These are phyloP conservation scores for Monopterus albus DNA, from an alignment of 2,113 vertebrate species.

Conservation along the genomic window DNA sequence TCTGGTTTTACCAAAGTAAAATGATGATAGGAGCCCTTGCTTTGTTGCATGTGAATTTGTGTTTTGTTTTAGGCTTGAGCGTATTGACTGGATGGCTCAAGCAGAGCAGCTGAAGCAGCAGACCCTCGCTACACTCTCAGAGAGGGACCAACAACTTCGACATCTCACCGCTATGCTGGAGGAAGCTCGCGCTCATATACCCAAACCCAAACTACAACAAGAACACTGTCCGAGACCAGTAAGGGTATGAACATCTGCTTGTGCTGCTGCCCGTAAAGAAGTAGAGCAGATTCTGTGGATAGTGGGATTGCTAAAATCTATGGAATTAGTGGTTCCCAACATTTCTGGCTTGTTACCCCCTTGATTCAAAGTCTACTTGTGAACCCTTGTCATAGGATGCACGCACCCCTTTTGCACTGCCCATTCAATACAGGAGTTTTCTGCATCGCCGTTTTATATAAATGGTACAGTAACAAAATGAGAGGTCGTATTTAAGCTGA, in stretches of 20 bases:
- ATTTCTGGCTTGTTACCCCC: too few relatives aligned
- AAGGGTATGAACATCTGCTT: neutral
- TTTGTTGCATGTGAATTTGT: neutral
- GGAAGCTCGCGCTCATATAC: constrained; percentile 75
- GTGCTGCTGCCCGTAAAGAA: neutral
- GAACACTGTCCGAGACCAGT: constrained; percentile 84
- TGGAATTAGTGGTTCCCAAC: too few relatives aligned
- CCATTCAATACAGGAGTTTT: too few relatives aligned
- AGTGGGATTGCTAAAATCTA: too few relatives aligned
- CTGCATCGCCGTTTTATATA: too few relatives aligned
- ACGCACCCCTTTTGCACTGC: too few relatives aligned
- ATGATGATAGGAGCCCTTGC: neutral
- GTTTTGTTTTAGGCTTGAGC: constrained; percentile 77
- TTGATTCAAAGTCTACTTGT: too few relatives aligned
- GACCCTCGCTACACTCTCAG: constrained; percentile 85
- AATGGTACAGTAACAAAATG: too few relatives aligned
- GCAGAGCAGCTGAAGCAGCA: constrained; percentile 87
- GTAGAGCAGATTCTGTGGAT: neutral
- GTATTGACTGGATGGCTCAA: constrained; percentile 83
- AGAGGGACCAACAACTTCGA: constrained; percentile 87
- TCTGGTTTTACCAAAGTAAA: neutral
- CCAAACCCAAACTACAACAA: constrained; percentile 65
- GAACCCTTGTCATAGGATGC: too few relatives aligned
- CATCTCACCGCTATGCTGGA: constrained; percentile 82
- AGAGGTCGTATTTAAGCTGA: too few relatives aligned